Conservation (phyloP, 2,113 vertebrate species). For the Cheilinus undulatus region DNA sequence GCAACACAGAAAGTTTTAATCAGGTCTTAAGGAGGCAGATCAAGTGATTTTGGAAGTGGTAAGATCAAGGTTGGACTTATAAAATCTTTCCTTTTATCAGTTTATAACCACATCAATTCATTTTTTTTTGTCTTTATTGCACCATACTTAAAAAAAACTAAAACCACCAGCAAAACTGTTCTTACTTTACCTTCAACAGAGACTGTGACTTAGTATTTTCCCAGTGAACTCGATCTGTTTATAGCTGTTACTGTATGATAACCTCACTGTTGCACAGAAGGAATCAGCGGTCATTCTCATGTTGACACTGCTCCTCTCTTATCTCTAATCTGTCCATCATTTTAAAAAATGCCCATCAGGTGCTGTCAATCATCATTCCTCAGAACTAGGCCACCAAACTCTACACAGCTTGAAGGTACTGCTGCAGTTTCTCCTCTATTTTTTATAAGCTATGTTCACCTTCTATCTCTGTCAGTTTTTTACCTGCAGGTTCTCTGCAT, state of each 20-base stretch:
- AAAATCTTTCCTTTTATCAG: too few species aligned
- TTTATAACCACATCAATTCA: too few species aligned
- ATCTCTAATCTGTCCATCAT: slow-evolving; percentile 57
- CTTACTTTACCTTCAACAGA: background rate
- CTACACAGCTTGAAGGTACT: slow-evolving; percentile 26
- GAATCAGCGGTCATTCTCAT: slow-evolving; percentile 28
- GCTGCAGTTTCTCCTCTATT: background rate
- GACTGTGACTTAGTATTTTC: slow-evolving; percentile 17
- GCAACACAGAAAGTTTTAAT: slow-evolving; percentile 20
- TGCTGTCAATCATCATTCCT: slow-evolving; percentile 55
- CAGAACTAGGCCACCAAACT: slow-evolving; percentile 47
- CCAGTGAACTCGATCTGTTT: background rate
- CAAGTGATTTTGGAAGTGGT: background rate
- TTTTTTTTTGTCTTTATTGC: too few species aligned
- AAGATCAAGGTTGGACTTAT: background rate
- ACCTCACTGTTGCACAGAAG: slow-evolving; percentile 33
- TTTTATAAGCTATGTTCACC: slow-evolving; percentile 30
- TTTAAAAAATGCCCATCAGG: slow-evolving; percentile 49
- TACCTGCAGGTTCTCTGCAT: slow-evolving; percentile 10
- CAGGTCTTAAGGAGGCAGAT: background rate
- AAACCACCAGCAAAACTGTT: slow-evolving; percentile 22
- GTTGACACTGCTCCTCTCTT: slow-evolving; percentile 30
- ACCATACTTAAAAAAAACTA: background rate
- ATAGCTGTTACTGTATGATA: slow-evolving; percentile 24
- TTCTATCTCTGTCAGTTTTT: slow-evolving; percentile 6